phyloP scores from a whole-genome alignment of 1,140 invertebrate species.

The Parasteatoda tepidariorum region DNA sequence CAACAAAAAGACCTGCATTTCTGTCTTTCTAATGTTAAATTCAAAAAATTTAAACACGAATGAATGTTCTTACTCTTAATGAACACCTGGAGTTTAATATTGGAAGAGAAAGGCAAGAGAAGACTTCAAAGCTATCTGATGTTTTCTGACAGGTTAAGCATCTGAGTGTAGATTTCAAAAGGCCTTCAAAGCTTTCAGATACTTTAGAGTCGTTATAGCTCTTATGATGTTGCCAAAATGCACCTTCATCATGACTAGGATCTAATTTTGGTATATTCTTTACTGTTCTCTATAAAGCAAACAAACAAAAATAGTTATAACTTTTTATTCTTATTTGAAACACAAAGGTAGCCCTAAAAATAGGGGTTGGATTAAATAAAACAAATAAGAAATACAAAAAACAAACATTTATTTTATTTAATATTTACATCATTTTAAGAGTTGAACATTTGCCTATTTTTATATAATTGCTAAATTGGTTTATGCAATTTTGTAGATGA shows the following conservation, averaged over 20 bases:
- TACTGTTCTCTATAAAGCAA: not conserved
- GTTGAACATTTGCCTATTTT: too few relatives aligned
- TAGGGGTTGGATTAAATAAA: not conserved
- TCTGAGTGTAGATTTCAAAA: conserved; percentile 84
- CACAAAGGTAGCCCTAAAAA: not conserved
- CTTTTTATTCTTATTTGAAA: too few relatives aligned
- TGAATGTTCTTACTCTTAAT: conserved; percentile 78
- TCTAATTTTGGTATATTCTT: conserved; percentile 31
- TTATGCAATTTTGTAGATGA: too few relatives aligned
- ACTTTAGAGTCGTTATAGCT: conserved; percentile 82
- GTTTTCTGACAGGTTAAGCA: conserved; percentile 81
- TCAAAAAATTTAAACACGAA: too few relatives aligned
- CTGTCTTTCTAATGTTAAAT: too few relatives aligned
- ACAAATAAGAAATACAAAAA: too few relatives aligned
- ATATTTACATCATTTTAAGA: too few relatives aligned
- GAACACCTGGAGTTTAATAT: conserved; percentile 77
- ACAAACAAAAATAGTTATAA: not conserved
- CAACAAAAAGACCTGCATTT: too few relatives aligned
- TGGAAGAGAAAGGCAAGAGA: conserved; percentile 88
- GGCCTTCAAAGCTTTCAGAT: conserved; percentile 86
- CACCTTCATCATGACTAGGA: conserved; percentile 57
- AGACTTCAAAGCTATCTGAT: conserved; percentile 89
- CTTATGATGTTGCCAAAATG: conserved; percentile 81
- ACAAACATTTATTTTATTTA: too few relatives aligned
- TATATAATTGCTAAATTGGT: too few relatives aligned